phyloP scores from a whole-genome alignment of 2,113 vertebrate genomes.

The Platichthys stellatus region DNA sequence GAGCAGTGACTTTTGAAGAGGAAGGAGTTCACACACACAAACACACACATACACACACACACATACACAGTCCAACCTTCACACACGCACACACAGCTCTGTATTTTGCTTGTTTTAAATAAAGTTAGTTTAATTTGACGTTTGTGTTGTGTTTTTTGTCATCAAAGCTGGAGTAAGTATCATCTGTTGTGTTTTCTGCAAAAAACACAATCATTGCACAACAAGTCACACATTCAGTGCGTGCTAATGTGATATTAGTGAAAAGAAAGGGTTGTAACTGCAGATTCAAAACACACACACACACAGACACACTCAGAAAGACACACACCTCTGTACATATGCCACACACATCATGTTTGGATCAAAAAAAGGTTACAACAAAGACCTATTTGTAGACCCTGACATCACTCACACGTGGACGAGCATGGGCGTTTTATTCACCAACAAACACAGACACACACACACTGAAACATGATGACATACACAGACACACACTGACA shows the following conservation, averaged over 20 bases:
- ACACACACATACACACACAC: background rate
- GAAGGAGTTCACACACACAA: background rate
- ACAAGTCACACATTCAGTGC: no score
- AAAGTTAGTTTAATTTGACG: no score
- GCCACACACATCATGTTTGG: background rate
- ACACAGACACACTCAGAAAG: background rate
- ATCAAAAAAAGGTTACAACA: background rate
- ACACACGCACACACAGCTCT: background rate
- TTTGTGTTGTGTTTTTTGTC: no score
- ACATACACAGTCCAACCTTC: background rate
- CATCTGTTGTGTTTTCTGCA: no score
- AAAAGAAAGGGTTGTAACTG: background rate
- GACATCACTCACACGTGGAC: background rate
- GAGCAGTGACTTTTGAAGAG: constrained; percentile 39
- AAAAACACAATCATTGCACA: no score
- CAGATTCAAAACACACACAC: background rate
- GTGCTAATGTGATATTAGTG: no score
- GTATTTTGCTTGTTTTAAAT: no score
- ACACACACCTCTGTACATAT: background rate
- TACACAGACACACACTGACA: background rate
- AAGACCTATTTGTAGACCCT: background rate
- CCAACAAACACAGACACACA: background rate
- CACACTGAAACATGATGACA: background rate
- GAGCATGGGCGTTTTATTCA: background rate
- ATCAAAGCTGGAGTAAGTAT: no score